Conservation (phyloP, 2,113 vertebrate species). For the Girardinichthys multiradiatus region DNA sequence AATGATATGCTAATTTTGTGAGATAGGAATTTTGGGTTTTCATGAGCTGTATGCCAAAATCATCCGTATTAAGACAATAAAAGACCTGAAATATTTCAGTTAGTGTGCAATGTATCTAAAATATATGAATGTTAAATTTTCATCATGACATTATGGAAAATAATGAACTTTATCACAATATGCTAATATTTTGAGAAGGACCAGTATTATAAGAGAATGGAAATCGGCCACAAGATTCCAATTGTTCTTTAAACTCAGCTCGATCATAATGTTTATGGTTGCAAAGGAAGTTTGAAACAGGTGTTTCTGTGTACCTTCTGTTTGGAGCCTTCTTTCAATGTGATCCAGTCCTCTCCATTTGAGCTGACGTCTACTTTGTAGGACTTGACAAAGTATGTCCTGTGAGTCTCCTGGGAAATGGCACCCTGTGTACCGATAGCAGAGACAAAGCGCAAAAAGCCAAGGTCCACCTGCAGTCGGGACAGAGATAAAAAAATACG, state of each 20-base stretch:
- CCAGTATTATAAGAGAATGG: too few relatives aligned
- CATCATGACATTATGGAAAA: too few relatives aligned
- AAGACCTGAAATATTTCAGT: too few relatives aligned
- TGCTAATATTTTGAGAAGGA: too few relatives aligned
- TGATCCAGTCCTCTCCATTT: conserved; percentile 98
- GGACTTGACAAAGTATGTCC: conserved; percentile 88
- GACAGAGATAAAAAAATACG: not conserved
- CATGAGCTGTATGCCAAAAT: too few relatives aligned
- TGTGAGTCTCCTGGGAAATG: conserved; percentile 93
- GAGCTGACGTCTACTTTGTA: conserved; percentile 97
- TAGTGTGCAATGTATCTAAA: too few relatives aligned
- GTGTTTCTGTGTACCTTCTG: conserved; percentile 80
- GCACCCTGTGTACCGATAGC: conserved; percentile 95
- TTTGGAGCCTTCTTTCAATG: conserved; percentile 92
- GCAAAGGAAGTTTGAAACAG: not conserved
- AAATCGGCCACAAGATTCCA: not conserved
- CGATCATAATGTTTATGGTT: not conserved
- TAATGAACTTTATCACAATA: too few relatives aligned
- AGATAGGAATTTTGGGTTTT: too few relatives aligned
- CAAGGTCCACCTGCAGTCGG: conserved; percentile 89
- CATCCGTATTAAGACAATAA: too few relatives aligned
- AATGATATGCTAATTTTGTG: too few relatives aligned
- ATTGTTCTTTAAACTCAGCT: not conserved
- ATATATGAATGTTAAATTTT: too few relatives aligned
- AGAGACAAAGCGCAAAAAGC: conserved; percentile 91